Conservation (phyloP, 2,888 invertebrate genomes). For the Seladonia tumulorum region DNA sequence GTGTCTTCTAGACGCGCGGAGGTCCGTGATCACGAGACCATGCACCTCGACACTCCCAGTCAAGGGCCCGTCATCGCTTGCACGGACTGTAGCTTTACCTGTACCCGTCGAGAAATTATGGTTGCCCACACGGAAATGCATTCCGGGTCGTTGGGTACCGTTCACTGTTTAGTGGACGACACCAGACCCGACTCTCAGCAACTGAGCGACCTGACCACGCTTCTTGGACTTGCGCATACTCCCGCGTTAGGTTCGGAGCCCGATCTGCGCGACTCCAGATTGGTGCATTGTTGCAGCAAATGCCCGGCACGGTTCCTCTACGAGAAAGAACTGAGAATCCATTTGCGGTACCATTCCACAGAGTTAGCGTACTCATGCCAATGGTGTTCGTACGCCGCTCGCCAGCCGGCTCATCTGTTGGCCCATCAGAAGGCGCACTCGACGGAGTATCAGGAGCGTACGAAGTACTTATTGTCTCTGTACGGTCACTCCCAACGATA, state of each 20-base stretch:
- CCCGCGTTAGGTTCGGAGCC: slow-evolving; percentile 78
- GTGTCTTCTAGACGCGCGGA: slow-evolving; percentile 92
- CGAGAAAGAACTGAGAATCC: slow-evolving; percentile 90
- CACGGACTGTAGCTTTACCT: slow-evolving; percentile 92
- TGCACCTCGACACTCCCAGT: slow-evolving; percentile 87
- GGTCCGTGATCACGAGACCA: slow-evolving; percentile 93
- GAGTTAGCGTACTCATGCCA: slow-evolving; percentile 89
- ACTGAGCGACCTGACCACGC: slow-evolving; percentile 75
- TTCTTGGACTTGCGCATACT: slow-evolving; percentile 74
- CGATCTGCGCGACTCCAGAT: slow-evolving; percentile 76
- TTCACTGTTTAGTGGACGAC: slow-evolving; percentile 89
- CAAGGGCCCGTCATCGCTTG: slow-evolving; percentile 88
- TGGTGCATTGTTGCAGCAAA: slow-evolving; percentile 90
- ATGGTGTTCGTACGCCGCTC: slow-evolving; percentile 91
- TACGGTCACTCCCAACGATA: slow-evolving; percentile 88
- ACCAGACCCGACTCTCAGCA: slow-evolving; percentile 86
- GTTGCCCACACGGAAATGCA: slow-evolving; percentile 91
- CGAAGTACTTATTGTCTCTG: slow-evolving; percentile 88
- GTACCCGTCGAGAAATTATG: slow-evolving; percentile 89
- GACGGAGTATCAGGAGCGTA: slow-evolving; percentile 91
- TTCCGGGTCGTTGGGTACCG: slow-evolving; percentile 89
- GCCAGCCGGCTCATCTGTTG: slow-evolving; percentile 88
- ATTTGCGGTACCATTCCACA: slow-evolving; percentile 89
- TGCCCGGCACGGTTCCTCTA: slow-evolving; percentile 94
- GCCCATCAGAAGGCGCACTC: slow-evolving; percentile 91